A percentile compares a stretch with the other conserved stretches of the same genome.
Evolutionary conservation across 2,797 vertebrate genomes (phyloP).

Genomic region (Eidolon dupreanum): DNA sequence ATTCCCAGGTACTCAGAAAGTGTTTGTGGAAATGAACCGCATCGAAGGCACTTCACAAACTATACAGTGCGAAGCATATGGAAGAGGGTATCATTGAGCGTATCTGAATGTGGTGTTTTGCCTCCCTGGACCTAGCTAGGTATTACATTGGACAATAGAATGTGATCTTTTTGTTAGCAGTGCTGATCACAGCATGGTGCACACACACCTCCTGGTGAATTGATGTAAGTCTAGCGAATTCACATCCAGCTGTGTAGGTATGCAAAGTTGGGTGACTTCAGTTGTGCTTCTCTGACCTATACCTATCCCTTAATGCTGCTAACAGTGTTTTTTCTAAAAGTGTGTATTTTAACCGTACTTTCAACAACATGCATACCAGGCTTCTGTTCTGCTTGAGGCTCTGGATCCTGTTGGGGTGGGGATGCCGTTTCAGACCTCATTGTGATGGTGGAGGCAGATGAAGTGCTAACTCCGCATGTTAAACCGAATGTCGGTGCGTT

Average conservation of each 20-base stretch:
- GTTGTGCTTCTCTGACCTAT: neutral
- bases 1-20: neutral
- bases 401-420: neutral
- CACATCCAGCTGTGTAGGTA: neutral
- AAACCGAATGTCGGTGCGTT: rapidly evolving
- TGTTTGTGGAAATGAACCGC: neutral
- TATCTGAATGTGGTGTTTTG: neutral
- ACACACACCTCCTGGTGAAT: neutral
- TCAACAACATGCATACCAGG: rapidly evolving
- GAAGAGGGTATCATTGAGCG: rapidly evolving
- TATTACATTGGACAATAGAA: neutral
- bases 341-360: neutral
- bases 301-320: neutral
- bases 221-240: neutral
- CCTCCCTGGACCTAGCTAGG: rapidly evolving
- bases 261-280: neutral
- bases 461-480: rapidly evolving
- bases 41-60: neutral
- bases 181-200: neutral
- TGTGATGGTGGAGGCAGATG: neutral
- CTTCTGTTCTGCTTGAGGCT: neutral
- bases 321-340: neutral
- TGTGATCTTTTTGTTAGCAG: neutral
- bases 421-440: neutral
- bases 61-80: too few species aligned